Base-by-base conservation (phyloP, 92 coral and sea anemone species). In the Epizoanthus rinbou region DNA sequence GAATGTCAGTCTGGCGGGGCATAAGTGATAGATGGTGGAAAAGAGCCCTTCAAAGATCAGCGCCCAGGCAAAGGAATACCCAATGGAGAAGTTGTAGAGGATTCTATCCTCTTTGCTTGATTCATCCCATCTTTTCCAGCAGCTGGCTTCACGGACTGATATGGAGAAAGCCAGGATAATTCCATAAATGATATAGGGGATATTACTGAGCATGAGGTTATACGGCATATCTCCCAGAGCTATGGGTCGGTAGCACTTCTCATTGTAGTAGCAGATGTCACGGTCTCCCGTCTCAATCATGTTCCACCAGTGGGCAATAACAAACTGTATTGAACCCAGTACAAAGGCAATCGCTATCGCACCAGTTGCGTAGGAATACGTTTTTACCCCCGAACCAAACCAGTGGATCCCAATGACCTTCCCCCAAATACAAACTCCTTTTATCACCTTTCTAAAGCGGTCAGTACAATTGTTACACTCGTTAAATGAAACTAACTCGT, bases 261-360 rank as follows among this genome's bases (percentile, higher is more conserved):
- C 98, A 69, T 95, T 95, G 87, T 95, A 95, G 88, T 93, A 95
- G 76, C 98, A 95, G 24, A 89, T 87, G 53, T 95, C 98, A 21
- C 98, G 97, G 84, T 95, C 69, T 9, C 98, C 98, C 19, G 86
- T 87, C 53, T 87, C 73, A 14, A 93, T 88, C 98, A 95, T 95
- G 54, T 81, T 92, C 21, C 86, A 88, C 98, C 98, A 95, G 37
- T 93, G 94, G 6, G 92, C 90, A 72, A 95, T 91, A 16, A 95
- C 97, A 69, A 89, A 95, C 86, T 95, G 98, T n/a, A 93, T 92
- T 25, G 98, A 90, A 3, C 98, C 98, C 7, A 94, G 93, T 75
- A 93, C 65, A 45, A 95, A 94, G 59, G 89, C 91, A 16, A 93
- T 87, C 4, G 97, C 98, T 22, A 93, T 85, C 0, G 94, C 93